Evolutionary conservation across 35 echinoderm and acorn worm genomes (phyloP), one percentile per base, ranked within the genome.

Genomic region (Stichopus chloronotus): DNA sequence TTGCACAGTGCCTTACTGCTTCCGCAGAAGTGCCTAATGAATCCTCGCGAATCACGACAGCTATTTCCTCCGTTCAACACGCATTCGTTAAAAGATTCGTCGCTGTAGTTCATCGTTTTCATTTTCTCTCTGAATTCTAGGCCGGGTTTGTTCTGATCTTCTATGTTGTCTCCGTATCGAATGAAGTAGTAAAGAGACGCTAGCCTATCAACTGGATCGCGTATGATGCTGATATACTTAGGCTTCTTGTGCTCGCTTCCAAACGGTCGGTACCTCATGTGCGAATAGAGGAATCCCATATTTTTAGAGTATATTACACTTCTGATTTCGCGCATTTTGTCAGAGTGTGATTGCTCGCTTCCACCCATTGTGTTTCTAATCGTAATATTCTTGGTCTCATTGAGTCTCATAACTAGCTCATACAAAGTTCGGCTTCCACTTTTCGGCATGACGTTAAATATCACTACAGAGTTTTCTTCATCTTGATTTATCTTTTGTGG

Each of bases 141-240:
- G 43, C 90, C 90, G 6, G 69, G 55, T 54, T 52, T 22, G 58
- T 16, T 79, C 9, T 55, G 20, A 19, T 77, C 60, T 25, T 12
- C 56, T 76, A 91, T 57, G 23, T 56, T 52, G 17, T 91, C 90
- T 25, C 90, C 90, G 72, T 78, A 91, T 57, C 90, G 90, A 4
- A 91, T 56, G 17, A 78, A 91, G 72, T 91, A 91, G 54, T 91
- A 91, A 8, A 91, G n/a, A 56, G 90, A 91, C 6, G 90, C 76
- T 25, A 91, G 25, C 69, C 90, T 19, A 58, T 91, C 90, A 30
- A 91, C 79, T 24, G 90, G 90, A 14, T 91, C 90, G 17, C 90
- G 69, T n/a, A 91, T 72, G 58, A 78, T 91, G 57, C 90, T 91
- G 69, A 91, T 91, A 72, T 78, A 91, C 53, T 57, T 91, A 57